Evolutionary conservation across 2,113 vertebrate genomes (phyloP), one percentile per base, ranked within the genome.

Genomic region (Mystacornis crossleyi): DNA sequence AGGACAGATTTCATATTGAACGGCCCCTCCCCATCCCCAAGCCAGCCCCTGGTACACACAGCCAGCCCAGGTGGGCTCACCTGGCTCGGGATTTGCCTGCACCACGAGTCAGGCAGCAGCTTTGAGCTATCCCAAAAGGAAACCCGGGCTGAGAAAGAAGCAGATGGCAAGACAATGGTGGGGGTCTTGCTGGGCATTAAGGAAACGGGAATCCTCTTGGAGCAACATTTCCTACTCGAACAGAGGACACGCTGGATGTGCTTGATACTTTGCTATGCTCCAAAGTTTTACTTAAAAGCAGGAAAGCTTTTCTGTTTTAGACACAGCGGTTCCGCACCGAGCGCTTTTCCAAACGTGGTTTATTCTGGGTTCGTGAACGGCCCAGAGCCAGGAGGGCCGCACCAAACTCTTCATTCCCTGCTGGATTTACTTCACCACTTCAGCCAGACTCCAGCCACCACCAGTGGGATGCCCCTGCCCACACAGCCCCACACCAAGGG

Each of bases 71-170:
- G 60, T 84, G 50, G 0, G 83, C 72, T 91, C 83, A 20, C 64
- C 89, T 71, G n/a, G 84, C 53, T 55, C 87, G 7, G 69, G 65
- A 67, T 61, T 25, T 57, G 26, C 3, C 64, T 23, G 34, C 42
- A 16, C 47, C 16, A 17, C 4, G 5, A 12, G n/a, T 4, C 72
- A 50, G 74, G 75, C 71, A 65, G 62, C 13, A 8, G 18, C 25
- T 42, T 1, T 31, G 53, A 66, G 13, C 6, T 3, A 18, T 2
- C 64, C 43, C 8, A 31, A 23, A 50, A 1, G 19, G 12, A 64
- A 92, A 72, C n/a, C 17, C 0, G 0, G 38, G n/a, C 47, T 40
- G 81, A 43, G 40, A 33, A 0, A 0, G 82, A 66, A 28, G 60
- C 33, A 84, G 54, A 25, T 1, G 1, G 79, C 53, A 42, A 45